A percentile compares a stretch with the other conserved stretches of the same genome.
These are phyloP conservation scores for Sebastes fasciatus DNA, from an alignment of 2,113 vertebrate species.

Conservation along the genomic window DNA sequence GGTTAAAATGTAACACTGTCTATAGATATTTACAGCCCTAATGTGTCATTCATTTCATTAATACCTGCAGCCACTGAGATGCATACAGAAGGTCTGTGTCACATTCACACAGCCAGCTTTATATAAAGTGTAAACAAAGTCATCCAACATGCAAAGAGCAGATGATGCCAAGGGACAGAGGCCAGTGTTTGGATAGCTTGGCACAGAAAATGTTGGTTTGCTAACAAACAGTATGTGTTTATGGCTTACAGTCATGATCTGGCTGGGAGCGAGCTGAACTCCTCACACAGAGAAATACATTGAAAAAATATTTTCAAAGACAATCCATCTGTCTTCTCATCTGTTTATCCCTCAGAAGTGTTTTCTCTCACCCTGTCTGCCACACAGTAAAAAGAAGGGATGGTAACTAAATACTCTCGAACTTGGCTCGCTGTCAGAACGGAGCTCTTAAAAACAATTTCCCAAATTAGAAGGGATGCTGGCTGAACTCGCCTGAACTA, in stretches of 20 bases:
- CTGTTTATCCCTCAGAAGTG: slow-evolving; percentile 39
- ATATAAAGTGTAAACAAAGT: slow-evolving; percentile 19
- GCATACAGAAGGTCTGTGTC: background rate
- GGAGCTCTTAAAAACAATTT: slow-evolving; percentile 50
- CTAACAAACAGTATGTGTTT: slow-evolving; percentile 46
- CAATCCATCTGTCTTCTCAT: slow-evolving; percentile 53
- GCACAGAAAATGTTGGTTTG: slow-evolving; percentile 36
- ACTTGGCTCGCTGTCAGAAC: slow-evolving; percentile 17
- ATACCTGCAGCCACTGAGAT: background rate
- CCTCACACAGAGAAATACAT: slow-evolving; percentile 40
- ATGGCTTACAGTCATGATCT: slow-evolving; percentile 19
- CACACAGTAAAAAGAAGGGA: slow-evolving; percentile 22
- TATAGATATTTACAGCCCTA: background rate
- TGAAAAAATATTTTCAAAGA: slow-evolving; percentile 31
- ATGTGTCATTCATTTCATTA: background rate
- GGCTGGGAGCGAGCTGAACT: slow-evolving; percentile 38
- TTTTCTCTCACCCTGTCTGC: slow-evolving; percentile 35
- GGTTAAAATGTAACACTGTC: background rate
- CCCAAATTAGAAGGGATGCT: slow-evolving; percentile 52
- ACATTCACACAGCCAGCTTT: background rate
- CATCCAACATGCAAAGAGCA: slow-evolving; percentile 26
- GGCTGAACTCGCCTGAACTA: slow-evolving; percentile 41
- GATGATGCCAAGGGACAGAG: slow-evolving; percentile 1
- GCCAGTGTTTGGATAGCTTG: slow-evolving; percentile 14
- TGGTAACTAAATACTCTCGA: slow-evolving; percentile 1